Conservation (phyloP, 2,797 vertebrate species). For the Aulostomus chinensis region DNA sequence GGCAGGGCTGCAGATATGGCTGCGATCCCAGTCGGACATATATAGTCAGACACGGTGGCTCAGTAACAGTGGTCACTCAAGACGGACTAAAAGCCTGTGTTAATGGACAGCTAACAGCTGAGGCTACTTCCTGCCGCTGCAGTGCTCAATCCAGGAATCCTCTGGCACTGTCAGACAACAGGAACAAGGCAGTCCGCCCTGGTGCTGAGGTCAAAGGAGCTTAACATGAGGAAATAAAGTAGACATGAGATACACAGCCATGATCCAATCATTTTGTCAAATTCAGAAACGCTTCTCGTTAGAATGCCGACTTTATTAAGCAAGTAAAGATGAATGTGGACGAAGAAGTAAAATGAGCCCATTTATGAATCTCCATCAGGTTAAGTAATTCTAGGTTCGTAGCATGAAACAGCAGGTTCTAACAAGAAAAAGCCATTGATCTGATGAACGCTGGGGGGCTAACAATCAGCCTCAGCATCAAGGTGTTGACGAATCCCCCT, state of each 20-base stretch:
- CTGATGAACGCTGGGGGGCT: too few species aligned
- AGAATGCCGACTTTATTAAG: too few species aligned
- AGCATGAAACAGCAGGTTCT: too few species aligned
- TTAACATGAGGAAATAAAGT: not conserved
- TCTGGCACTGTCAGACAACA: slow-evolving; percentile 8
- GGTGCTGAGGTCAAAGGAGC: not conserved
- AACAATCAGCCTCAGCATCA: too few species aligned
- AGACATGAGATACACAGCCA: not conserved
- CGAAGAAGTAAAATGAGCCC: too few species aligned
- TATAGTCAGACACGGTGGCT: slow-evolving; percentile 24
- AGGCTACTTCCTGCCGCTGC: slow-evolving; percentile 44
- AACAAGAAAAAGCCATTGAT: too few species aligned
- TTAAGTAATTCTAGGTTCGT: too few species aligned
- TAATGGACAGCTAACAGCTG: slow-evolving; percentile 62
- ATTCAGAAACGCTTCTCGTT: too few species aligned
- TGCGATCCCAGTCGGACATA: slow-evolving; percentile 26
- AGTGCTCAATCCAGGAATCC: slow-evolving; percentile 26
- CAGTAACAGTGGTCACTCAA: slow-evolving; percentile 10
- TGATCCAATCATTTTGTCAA: not conserved
- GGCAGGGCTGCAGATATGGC: slow-evolving; percentile 32
- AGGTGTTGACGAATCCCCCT: too few species aligned
- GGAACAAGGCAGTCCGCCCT: slow-evolving; percentile 11
- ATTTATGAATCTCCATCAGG: too few species aligned
- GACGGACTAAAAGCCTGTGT: slow-evolving; percentile 32
- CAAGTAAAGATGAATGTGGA: too few species aligned